These are phyloP conservation scores for Clavelina lepadiformis DNA, from an alignment of 23 tunicate genomes.

Conservation along the genomic window DNA sequence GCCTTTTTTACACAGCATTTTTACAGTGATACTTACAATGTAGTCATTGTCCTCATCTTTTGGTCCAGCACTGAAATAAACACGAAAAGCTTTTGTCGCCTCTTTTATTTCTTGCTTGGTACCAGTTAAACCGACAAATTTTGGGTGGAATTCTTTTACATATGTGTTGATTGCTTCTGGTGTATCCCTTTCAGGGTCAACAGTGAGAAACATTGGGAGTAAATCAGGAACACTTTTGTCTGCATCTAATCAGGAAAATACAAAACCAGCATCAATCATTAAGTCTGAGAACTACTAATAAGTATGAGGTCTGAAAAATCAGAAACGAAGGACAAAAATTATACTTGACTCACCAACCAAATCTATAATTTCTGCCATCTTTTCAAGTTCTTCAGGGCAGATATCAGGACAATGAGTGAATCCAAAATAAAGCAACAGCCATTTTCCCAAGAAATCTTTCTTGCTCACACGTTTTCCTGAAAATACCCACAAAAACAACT, in stretches of 20 bases:
- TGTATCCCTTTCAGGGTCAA: slow-evolving; percentile 91
- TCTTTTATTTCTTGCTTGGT: slow-evolving; percentile 69
- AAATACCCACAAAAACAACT: background rate
- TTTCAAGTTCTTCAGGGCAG: slow-evolving; percentile 95
- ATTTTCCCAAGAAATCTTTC: slow-evolving; percentile 78
- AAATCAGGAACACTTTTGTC: slow-evolving; percentile 68
- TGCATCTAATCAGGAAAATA: slow-evolving; percentile 23
- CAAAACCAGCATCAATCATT: background rate
- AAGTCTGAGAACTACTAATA: too few species aligned
- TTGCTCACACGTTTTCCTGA: slow-evolving; percentile 56
- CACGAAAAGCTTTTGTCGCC: slow-evolving; percentile 89
- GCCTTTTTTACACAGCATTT: too few species aligned
- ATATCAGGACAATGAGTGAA: slow-evolving; percentile 99
- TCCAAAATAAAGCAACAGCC: slow-evolving; percentile 91
- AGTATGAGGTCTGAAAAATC: too few species aligned
- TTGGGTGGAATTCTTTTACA: slow-evolving; percentile 67
- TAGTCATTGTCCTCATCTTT: slow-evolving; percentile 93
- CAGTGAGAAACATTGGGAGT: slow-evolving; percentile 79
- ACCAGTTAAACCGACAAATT: slow-evolving; percentile 91
- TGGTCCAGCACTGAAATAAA: slow-evolving; percentile 88
- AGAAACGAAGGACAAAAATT: too few species aligned
- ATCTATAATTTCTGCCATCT: slow-evolving; percentile 82
- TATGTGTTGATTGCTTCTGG: slow-evolving; percentile 82
- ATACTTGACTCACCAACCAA: slow-evolving; percentile 22
- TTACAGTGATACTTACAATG: slow-evolving; percentile 47